Conservation (phyloP, 2,113 vertebrate genomes). For the Alexandromys fortis region DNA sequence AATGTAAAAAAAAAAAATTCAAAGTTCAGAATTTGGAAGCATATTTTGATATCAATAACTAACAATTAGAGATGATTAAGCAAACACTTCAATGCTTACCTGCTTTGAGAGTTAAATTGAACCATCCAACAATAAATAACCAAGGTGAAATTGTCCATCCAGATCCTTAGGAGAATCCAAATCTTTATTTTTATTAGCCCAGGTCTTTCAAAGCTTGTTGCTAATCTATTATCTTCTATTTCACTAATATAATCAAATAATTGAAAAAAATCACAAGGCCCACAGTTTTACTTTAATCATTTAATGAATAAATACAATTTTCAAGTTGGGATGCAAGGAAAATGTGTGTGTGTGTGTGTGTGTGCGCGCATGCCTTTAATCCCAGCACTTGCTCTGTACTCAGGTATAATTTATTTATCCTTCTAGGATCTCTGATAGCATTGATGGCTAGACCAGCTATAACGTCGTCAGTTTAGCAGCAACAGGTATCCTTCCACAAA, state of each 20-base stretch:
- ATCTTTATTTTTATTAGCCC: background rate
- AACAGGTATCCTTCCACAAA: too few species aligned
- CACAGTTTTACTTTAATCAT: background rate
- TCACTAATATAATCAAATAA: background rate
- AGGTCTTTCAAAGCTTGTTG: background rate
- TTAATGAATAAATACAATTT: background rate
- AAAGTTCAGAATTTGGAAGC: constrained; percentile 26
- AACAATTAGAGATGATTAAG: constrained; percentile 14
- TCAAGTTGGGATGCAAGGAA: background rate
- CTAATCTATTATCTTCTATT: background rate
- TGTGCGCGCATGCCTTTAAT: too few species aligned
- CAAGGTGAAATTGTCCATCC: background rate
- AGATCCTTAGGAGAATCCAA: background rate
- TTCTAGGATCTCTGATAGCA: too few species aligned
- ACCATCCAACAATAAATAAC: background rate
- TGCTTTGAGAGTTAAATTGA: background rate
- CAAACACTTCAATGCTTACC: background rate
- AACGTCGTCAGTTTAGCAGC: too few species aligned
- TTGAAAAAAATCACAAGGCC: background rate
- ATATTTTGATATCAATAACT: constrained; percentile 10
- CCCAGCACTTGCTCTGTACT: too few species aligned
- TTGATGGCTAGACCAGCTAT: too few species aligned
- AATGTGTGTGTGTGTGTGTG: too few species aligned
- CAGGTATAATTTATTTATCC: too few species aligned
- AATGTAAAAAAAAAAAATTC: background rate